phyloP scores from a whole-genome alignment of 1,140 invertebrate genomes.

The Aethina tumida region DNA sequence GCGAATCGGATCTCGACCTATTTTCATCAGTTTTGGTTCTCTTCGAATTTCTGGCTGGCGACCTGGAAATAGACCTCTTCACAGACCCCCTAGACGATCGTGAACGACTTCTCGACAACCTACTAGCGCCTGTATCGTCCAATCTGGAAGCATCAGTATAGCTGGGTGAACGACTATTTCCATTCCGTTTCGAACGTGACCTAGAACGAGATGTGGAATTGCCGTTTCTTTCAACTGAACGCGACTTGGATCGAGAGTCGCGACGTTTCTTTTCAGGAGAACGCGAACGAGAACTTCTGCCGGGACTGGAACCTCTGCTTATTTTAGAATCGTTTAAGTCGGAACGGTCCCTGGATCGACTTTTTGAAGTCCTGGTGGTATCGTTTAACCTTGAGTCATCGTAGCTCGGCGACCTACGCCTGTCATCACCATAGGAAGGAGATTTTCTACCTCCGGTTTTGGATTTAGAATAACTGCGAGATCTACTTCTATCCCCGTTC shows the following conservation, averaged over 20 bases:
- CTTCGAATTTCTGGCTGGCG: no score
- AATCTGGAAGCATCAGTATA: slow-evolving; percentile 14
- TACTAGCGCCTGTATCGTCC: neutral
- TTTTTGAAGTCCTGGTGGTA: no score
- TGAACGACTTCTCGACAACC: slow-evolving; percentile 8
- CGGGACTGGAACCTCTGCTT: neutral
- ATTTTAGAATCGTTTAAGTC: slow-evolving; percentile 1
- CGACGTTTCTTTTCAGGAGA: neutral
- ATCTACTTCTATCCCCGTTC: slow-evolving; percentile 12
- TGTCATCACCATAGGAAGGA: no score
- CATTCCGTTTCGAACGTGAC: slow-evolving; percentile 13
- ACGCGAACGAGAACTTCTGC: neutral
- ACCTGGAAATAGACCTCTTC: slow-evolving; percentile 11
- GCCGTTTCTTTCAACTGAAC: neutral
- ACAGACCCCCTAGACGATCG: slow-evolving; percentile 9
- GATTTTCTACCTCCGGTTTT: no score
- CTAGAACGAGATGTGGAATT: slow-evolving; percentile 11
- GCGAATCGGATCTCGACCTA: no score
- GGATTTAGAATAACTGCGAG: no score
- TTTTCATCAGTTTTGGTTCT: no score
- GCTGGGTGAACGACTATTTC: slow-evolving; percentile 10
- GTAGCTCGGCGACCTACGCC: no score
- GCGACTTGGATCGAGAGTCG: neutral
- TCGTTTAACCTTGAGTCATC: no score
- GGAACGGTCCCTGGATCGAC: slow-evolving; percentile 8